These are phyloP conservation scores for Drosophila grimshawi DNA, from an alignment of 1,140 invertebrate species.

Conservation along the genomic window DNA sequence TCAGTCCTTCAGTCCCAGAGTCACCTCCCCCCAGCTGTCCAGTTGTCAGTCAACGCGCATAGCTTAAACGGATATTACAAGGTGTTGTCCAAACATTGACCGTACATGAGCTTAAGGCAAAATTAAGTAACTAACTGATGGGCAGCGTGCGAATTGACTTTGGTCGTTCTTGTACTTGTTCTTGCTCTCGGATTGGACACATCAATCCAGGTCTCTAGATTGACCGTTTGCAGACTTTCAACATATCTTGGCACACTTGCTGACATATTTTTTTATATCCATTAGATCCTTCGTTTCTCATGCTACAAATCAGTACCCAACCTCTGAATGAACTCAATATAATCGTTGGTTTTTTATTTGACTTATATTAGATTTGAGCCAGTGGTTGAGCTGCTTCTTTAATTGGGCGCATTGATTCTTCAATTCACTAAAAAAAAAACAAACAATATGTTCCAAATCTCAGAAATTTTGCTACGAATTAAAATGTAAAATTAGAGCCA, in stretches of 20 bases:
- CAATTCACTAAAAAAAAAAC: no score
- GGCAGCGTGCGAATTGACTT: conserved; percentile 9
- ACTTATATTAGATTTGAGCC: no score
- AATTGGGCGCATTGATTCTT: no score
- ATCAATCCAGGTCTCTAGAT: not conserved
- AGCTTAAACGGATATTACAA: conserved; percentile 83
- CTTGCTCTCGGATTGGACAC: not conserved
- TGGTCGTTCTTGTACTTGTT: not conserved
- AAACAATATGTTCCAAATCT: no score
- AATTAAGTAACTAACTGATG: conserved; percentile 65
- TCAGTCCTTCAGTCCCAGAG: conserved; percentile 4
- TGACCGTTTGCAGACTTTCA: not conserved
- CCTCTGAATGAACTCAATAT: no score
- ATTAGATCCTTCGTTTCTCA: not conserved
- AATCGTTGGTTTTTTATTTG: no score
- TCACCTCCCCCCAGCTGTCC: conserved; percentile 42
- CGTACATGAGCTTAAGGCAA: conserved; percentile 82
- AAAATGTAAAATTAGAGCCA: no score
- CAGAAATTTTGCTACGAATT: no score
- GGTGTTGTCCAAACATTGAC: conserved; percentile 84
- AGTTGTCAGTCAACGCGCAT: conserved; percentile 66
- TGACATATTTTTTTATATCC: not conserved
- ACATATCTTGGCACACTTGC: not conserved
- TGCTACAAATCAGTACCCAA: no score
- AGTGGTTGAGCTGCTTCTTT: no score